Conservation (phyloP, 2,797 vertebrate genomes). For the Gorsachius magnificus region DNA sequence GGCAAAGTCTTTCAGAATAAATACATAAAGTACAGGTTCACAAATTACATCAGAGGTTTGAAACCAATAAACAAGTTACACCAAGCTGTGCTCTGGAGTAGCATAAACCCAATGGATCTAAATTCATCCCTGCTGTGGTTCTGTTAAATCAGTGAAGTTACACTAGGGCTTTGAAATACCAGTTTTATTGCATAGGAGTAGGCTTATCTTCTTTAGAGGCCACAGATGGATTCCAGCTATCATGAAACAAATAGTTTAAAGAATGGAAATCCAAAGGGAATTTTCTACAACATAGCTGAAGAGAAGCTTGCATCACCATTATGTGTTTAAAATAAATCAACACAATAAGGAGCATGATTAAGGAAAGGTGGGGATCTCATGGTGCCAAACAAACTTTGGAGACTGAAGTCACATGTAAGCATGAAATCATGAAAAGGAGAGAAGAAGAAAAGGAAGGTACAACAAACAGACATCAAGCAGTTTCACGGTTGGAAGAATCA, state of each 20-base stretch:
- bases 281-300: neutral
- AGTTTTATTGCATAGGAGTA: neutral
- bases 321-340: neutral
- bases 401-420: neutral
- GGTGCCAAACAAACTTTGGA: neutral
- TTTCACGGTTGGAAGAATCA: neutral
- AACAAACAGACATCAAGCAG: neutral
- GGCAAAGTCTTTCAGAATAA: neutral
- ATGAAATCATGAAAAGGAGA: neutral
- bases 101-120: neutral
- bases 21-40: neutral
- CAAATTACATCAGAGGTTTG: neutral
- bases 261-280: neutral
- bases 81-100: neutral
- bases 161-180: neutral
- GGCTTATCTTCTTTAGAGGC: neutral
- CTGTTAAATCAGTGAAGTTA: neutral
- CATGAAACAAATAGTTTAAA: neutral
- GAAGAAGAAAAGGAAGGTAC: neutral
- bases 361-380: neutral
- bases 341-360: neutral
- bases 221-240: neutral
- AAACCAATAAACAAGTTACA: neutral
- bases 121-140: neutral
- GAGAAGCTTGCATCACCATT: neutral